Conservation (phyloP, 1,140 invertebrate species). For the Bombus waltoni region DNA sequence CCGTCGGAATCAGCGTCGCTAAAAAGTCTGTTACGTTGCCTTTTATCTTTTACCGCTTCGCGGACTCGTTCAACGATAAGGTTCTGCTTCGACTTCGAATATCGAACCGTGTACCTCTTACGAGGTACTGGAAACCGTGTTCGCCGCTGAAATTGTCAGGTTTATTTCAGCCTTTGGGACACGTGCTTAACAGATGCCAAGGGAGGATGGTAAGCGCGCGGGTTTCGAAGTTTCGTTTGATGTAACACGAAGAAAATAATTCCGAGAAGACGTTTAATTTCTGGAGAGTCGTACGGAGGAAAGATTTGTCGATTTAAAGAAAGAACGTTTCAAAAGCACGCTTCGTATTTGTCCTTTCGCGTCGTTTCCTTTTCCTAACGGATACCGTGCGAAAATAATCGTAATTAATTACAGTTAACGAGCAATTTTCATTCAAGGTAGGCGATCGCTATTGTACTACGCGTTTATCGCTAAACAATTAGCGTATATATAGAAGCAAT, state of each 20-base stretch:
- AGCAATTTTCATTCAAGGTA: neutral
- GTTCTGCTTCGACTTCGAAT: neutral
- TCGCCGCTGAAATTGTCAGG: neutral
- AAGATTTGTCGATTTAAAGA: too few species aligned
- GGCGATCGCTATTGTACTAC: neutral
- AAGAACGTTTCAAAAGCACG: too few species aligned
- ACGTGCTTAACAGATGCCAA: constrained; percentile 17
- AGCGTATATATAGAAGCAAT: neutral
- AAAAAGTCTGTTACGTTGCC: neutral
- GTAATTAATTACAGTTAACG: neutral
- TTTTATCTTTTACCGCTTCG: neutral
- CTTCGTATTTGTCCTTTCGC: too few species aligned
- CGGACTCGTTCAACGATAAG: neutral
- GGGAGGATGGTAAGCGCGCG: neutral
- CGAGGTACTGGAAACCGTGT: neutral
- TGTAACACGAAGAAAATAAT: neutral
- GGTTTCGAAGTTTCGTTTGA: neutral
- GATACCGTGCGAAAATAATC: neutral
- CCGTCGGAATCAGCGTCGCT: neutral
- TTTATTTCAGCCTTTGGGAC: constrained; percentile 2
- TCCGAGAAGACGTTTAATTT: neutral
- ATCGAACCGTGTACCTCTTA: neutral
- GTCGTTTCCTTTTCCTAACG: too few species aligned
- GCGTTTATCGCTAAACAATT: neutral
- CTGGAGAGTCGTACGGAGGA: neutral